These are phyloP conservation scores for Uropetala carovei DNA, from an alignment of 2,888 invertebrate species.

Conservation along the genomic window DNA sequence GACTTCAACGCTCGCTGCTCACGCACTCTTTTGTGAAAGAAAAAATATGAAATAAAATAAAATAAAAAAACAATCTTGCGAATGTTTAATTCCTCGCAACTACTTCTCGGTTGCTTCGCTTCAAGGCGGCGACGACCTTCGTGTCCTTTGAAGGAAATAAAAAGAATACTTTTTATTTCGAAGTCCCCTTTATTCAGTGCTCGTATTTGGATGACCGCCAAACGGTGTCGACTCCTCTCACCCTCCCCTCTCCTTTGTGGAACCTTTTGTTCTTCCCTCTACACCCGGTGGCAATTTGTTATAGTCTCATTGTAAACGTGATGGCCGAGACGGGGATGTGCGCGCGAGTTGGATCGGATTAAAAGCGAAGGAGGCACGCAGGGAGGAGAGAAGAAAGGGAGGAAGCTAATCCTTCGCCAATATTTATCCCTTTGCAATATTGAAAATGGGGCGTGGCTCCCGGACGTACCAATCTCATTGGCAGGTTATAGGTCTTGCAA, in stretches of 20 bases:
- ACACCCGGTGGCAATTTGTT: slow-evolving; percentile 56
- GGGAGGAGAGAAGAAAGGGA: slow-evolving; percentile 11
- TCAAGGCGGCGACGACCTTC: slow-evolving; percentile 63
- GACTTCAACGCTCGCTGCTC: slow-evolving; percentile 62
- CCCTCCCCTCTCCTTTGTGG: background rate
- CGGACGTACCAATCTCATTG: background rate
- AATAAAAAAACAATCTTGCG: slow-evolving; percentile 31
- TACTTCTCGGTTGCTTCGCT: slow-evolving; percentile 55
- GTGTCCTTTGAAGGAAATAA: slow-evolving; percentile 61
- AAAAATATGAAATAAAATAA: slow-evolving; percentile 5
- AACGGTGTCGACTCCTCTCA: slow-evolving; percentile 44
- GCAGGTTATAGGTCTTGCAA: background rate
- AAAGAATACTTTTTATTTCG: slow-evolving; percentile 48
- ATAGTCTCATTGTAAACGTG: slow-evolving; percentile 64
- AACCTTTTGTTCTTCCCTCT: slow-evolving; percentile 60
- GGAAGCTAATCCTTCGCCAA: slow-evolving; percentile 24
- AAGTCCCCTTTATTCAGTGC: slow-evolving; percentile 52
- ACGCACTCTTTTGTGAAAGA: slow-evolving; percentile 60
- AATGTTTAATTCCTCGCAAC: slow-evolving; percentile 58
- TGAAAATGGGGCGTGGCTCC: slow-evolving; percentile 45
- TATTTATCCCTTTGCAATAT: slow-evolving; percentile 50
- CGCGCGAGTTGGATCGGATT: slow-evolving; percentile 42
- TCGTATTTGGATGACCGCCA: slow-evolving; percentile 58
- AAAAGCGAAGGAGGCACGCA: slow-evolving; percentile 36
- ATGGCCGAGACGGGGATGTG: slow-evolving; percentile 37